Conservation (phyloP, 1,140 invertebrate genomes). For the Rhopalosiphum maidis region DNA sequence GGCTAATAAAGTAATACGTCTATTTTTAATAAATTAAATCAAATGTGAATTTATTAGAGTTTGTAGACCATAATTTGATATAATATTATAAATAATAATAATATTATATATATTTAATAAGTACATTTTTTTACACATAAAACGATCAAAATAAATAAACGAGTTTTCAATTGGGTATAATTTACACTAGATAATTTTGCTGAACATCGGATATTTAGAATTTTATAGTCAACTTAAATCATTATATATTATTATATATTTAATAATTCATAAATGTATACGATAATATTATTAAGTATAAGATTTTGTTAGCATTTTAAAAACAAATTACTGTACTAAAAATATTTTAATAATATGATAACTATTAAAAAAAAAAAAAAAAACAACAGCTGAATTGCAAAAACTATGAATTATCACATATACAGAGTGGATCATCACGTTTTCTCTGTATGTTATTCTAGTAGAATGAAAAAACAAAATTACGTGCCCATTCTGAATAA, state of each 20-base stretch:
- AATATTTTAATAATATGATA: neutral
- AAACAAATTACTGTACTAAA: neutral
- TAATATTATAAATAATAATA: neutral
- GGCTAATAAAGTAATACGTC: neutral
- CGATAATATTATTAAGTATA: neutral
- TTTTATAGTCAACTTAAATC: neutral
- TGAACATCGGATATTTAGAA: neutral
- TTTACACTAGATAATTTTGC: neutral
- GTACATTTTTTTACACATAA: neutral
- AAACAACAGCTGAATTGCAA: neutral
- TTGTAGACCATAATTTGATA: neutral
- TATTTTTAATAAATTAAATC: slow-evolving; percentile 22
- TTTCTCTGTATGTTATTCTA: neutral
- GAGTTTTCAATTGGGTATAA: neutral
- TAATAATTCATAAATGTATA: neutral
- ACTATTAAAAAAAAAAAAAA: neutral
- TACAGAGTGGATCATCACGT: neutral
- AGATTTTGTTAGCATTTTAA: neutral
- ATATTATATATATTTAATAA: neutral
- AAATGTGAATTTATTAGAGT: neutral
- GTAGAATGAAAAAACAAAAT: neutral
- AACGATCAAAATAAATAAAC: neutral
- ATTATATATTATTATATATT: neutral
- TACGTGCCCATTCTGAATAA: neutral
- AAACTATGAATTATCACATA: neutral